These are phyloP conservation scores for Catocala sponsa DNA, from an alignment of 2,888 invertebrate genomes.

Conservation along the genomic window DNA sequence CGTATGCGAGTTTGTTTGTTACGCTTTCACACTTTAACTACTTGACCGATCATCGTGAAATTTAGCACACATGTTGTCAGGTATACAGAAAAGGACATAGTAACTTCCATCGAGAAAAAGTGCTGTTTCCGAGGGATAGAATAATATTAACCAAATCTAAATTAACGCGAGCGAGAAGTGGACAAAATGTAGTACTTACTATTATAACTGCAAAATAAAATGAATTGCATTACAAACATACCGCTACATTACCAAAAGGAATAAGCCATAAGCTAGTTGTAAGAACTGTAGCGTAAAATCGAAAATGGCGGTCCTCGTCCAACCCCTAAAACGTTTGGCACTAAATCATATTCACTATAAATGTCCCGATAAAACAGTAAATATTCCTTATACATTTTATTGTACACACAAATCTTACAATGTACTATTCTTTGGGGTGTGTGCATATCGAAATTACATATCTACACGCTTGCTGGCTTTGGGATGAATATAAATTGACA, in stretches of 20 bases:
- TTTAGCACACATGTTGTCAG: no score
- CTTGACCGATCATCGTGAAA: no score
- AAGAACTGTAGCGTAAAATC: slow-evolving; percentile 77
- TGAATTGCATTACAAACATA: background rate
- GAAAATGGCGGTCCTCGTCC: slow-evolving; percentile 75
- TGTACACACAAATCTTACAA: slow-evolving; percentile 70
- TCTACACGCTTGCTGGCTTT: slow-evolving; percentile 5
- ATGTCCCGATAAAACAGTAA: slow-evolving; percentile 82
- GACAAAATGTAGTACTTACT: no score
- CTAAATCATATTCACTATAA: slow-evolving; percentile 84
- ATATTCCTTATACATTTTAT: slow-evolving; percentile 80
- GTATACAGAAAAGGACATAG: no score
- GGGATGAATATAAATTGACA: slow-evolving; percentile 1
- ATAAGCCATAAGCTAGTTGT: slow-evolving; percentile 61
- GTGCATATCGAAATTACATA: slow-evolving; percentile 27
- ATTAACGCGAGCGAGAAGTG: no score
- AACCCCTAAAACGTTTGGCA: slow-evolving; percentile 74
- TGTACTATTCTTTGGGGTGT: slow-evolving; percentile 36
- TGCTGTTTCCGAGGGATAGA: no score
- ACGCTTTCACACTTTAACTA: no score
- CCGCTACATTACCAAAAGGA: slow-evolving; percentile 45
- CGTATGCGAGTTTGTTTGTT: no score
- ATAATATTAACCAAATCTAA: no score
- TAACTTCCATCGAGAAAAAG: no score
- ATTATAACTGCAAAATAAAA: background rate